Conservation (phyloP, 2,888 invertebrate species). For the Brenthis ino region DNA sequence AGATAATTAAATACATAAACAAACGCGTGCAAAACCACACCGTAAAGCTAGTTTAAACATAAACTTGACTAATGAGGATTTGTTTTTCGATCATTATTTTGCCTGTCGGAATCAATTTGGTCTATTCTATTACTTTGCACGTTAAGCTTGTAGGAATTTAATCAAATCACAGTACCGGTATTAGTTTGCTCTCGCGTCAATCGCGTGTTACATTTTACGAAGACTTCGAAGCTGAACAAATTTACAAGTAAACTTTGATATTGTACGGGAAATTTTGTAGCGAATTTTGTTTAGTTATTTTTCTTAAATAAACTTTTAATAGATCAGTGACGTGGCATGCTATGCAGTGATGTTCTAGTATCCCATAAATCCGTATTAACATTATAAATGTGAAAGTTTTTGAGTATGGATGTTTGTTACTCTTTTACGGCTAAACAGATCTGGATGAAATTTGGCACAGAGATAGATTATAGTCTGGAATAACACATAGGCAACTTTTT, state of each 20-base stretch:
- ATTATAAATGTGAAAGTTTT: too few relatives aligned
- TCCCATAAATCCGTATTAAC: too few relatives aligned
- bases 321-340: slow-evolving; percentile 7
- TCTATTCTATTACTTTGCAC: slow-evolving; percentile 46
- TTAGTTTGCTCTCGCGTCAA: slow-evolving; percentile 44
- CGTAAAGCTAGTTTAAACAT: slow-evolving; percentile 25
- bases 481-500: too few relatives aligned
- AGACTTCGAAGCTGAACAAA: slow-evolving; percentile 29
- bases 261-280: slow-evolving; percentile 16
- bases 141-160: slow-evolving; percentile 43
- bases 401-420: too few relatives aligned
- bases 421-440: too few relatives aligned
- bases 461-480: too few relatives aligned
- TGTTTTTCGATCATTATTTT: slow-evolving; percentile 50
- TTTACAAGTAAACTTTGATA: slow-evolving; percentile 33
- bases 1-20: too few relatives aligned
- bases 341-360: background rate
- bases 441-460: too few relatives aligned
- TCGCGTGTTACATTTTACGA: slow-evolving; percentile 38
- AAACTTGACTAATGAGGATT: slow-evolving; percentile 47
- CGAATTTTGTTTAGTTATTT: slow-evolving; percentile 19
- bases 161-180: slow-evolving; percentile 41
- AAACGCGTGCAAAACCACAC: too few relatives aligned
- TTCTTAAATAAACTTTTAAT: slow-evolving; percentile 9
- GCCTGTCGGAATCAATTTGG: slow-evolving; percentile 50